These are phyloP conservation scores for Epizoanthus stellaris DNA, from an alignment of 92 coral and sea anemone species.

Conservation along the genomic window DNA sequence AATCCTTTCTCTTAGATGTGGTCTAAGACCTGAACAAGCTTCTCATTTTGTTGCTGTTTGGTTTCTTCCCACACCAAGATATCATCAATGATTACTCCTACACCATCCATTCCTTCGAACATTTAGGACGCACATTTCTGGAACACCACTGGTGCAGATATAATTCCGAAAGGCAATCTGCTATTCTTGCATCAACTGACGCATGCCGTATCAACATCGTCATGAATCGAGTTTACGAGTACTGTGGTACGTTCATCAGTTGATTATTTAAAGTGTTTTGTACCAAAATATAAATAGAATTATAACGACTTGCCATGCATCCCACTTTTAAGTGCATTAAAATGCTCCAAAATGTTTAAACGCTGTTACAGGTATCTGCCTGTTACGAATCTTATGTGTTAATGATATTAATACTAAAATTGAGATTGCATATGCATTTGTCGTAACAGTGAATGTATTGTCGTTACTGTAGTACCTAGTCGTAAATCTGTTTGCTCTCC, in stretches of 20 bases:
- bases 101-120: conserved; percentile 39
- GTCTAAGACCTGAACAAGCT: conserved; percentile 15
- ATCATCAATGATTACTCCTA: conserved; percentile 48
- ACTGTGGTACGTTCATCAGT: no score
- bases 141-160: conserved; percentile 23
- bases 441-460: no score
- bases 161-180: not conserved
- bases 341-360: not conserved
- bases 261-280: not conserved
- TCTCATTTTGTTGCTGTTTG: conserved; percentile 35
- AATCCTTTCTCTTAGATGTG: conserved; percentile 10
- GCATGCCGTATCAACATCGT: no score
- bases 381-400: not conserved
- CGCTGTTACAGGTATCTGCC: not conserved
- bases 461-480: no score
- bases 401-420: not conserved
- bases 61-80: conserved; percentile 40
- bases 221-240: no score
- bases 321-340: not conserved
- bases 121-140: conserved; percentile 35
- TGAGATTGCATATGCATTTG: not conserved
- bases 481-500: no score
- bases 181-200: no score
- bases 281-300: not conserved
- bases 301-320: not conserved